A percentile compares a stretch with the other conserved stretches of the same genome.
Evolutionary conservation across 2,113 vertebrate genomes (phyloP).

Genomic region (Aplodontia rufa): DNA sequence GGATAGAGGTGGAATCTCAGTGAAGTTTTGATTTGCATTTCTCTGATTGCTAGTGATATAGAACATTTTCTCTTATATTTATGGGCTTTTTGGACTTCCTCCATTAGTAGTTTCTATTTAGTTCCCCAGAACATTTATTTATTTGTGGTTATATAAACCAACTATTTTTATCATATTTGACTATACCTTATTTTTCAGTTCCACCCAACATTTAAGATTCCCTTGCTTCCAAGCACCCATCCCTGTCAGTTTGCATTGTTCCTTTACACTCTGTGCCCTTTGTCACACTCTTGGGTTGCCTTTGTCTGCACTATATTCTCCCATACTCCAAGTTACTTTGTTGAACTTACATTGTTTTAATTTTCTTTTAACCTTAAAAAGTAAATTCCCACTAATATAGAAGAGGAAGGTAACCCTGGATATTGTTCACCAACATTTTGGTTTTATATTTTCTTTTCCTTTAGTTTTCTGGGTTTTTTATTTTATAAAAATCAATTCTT

Average conservation of each 20-base stretch:
- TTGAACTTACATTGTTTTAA: neutral
- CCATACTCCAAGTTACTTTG: neutral
- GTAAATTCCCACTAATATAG: neutral
- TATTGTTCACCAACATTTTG: neutral
- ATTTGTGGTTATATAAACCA: too few relatives aligned
- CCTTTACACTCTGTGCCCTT: accelerated
- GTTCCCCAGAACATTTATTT: too few relatives aligned
- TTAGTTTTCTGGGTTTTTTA: neutral
- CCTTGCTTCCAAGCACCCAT: too few relatives aligned
- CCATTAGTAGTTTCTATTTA: too few relatives aligned
- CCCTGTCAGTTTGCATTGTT: too few relatives aligned
- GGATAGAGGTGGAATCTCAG: too few relatives aligned
- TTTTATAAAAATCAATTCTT: neutral
- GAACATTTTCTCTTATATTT: too few relatives aligned
- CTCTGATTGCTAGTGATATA: too few relatives aligned
- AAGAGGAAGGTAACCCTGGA: neutral
- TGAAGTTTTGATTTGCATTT: too few relatives aligned
- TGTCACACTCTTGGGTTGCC: accelerated
- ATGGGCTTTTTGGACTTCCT: too few relatives aligned
- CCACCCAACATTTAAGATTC: neutral
- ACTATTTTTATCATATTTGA: neutral
- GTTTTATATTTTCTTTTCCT: neutral
- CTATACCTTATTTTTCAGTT: neutral
- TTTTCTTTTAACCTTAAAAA: neutral
- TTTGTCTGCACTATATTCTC: neutral